Evolutionary conservation across 2,888 invertebrate species (phyloP), one percentile per base, ranked within the genome.

Genomic region (Leucoma salicis): DNA sequence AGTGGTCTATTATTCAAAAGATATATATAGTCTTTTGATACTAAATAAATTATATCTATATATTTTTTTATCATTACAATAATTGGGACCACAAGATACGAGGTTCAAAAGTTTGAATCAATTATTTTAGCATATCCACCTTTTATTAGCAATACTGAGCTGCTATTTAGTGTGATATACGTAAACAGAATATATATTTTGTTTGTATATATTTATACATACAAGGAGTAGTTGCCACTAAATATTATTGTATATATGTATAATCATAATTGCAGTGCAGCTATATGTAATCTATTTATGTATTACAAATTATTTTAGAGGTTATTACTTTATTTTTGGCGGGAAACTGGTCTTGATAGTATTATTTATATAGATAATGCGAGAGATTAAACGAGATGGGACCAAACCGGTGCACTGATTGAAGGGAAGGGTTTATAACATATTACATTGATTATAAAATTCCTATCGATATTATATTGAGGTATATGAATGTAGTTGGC

Each of bases 351-450:
- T 50, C 33, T 35, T 45, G 35, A n/a, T n/a, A n/a, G n/a, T 21
- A 8, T 18, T 31, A 25, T 24, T 16, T 42, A 50, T 41, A 39
- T 33, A 42, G 42, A 40, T 49, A 49, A 39, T 45, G 42, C 33
- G 37, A 46, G 44, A 57, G 65, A 66, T 59, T 40, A 52, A 40
- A 50, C 47, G 55, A 62, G 74, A 56, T 62, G 88, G 88, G 88
- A 86, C 88, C 88, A 89, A 86, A 86, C 87, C 85, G 87, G 87
- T 86, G 83, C 85, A 84, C 79, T 70, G 73, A 73, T 62, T 46
- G 45, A 57, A 70, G 64, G 67, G 61, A 62, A 73, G 74, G 14
- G 14, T 13, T 21, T 21, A 12, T 29, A 5, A 27, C n/a, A n/a
- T 11, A 27, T 11, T n/a, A 27, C 3, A 31, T 31, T 32, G 14